Evolutionary conservation across 2,888 invertebrate species (phyloP), one percentile per base, ranked within the genome.

Genomic region (Colostygia pectinataria): DNA sequence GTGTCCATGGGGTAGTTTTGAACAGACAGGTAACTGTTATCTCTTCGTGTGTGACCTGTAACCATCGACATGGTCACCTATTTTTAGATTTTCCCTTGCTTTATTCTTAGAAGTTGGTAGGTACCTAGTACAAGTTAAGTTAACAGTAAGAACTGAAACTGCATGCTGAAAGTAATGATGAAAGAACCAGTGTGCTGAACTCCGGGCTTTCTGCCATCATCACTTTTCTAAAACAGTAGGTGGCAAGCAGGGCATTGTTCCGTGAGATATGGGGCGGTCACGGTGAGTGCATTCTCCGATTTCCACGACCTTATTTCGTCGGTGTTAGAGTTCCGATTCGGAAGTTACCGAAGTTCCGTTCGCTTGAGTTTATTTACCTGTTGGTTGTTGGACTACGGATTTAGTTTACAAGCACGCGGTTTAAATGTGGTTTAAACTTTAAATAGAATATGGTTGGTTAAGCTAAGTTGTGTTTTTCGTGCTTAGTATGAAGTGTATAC

Each of bases 261-360:
- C 44, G 49, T 58, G 55, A 53, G 58, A 57, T 60, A 57, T 56
- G 56, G 53, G 41, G 41, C 56, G 53, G 50, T 42, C 51, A 46
- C 59, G 52, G 49, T 50, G 27, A 43, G 18, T 51, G 50, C 48
- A 33, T 46, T 41, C 18, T 24, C 42, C 39, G 37, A 37, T 55
- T 53, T 49, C 39, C 47, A 45, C 47, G 37, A 24, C 44, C 55
- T 54, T 57, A 51, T 53, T 51, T 10, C 40, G 4, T 29, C 24
- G 10, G 5, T 3, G 2, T 24, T 59, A 57, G 47, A 53, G 54
- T 44, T 53, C 57, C 41, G 38, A 54, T 46, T 60, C 39, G 34
- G 37, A 53, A 43, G 46, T 38, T 14, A 7, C 12, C n/a, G 1
- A 52, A 42, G 52, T 52, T 46, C 48, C 31, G 48, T 47, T 47